Base-by-base conservation (phyloP, 2,797 vertebrate species). In the Malurus splendens region DNA sequence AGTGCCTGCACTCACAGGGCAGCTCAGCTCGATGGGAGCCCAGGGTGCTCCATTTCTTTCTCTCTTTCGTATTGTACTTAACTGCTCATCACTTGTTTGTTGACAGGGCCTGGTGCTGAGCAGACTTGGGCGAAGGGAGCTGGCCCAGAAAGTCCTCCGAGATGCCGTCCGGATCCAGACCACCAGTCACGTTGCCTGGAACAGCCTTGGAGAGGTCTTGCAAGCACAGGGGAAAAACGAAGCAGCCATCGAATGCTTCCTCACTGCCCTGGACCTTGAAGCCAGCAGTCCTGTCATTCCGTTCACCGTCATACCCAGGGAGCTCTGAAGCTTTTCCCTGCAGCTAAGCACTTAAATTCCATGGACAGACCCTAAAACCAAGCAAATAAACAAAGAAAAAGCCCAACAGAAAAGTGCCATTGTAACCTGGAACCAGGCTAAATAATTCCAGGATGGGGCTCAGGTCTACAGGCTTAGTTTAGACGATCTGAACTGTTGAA, bases 201-300 rank as follows among this genome's bases (percentile, higher is more conserved):
- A 98, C 70, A 95, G 98, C 92, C 97, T 99, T 47, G 99, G 99
- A 4, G 98, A 99, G 93, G 98, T 98, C 45, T 97, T 99, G 92
- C 98, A 99, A 97, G 97, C 96, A 54, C 97, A 97, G 71, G 97
- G 97, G 80, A 98, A 97, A 91, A 94, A 96, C 1, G 98, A 99
- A 96, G 99, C 97, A 0, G 98, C 99, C 6, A 97, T 98, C 0
- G 99, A 99, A 77, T 99, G 99, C 95, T 99, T 99, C 96, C 94
- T 99, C 73, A 99, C 98, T 0, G 99, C 99, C 41, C 96, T 99
- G 81, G 99, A 99, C 94, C 97, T 99, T 32, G 99, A 99, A 96
- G 98, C 99, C 90, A 98, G 98, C 97, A 98, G 98, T 93, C 99
- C 99, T 6, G 96, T 99, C 85, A 94, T 98, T 36, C 98, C 99